Evolutionary conservation across 2,113 vertebrate species (phyloP), one percentile per base, ranked within the genome.

Genomic region (Hepsetus odoe): DNA sequence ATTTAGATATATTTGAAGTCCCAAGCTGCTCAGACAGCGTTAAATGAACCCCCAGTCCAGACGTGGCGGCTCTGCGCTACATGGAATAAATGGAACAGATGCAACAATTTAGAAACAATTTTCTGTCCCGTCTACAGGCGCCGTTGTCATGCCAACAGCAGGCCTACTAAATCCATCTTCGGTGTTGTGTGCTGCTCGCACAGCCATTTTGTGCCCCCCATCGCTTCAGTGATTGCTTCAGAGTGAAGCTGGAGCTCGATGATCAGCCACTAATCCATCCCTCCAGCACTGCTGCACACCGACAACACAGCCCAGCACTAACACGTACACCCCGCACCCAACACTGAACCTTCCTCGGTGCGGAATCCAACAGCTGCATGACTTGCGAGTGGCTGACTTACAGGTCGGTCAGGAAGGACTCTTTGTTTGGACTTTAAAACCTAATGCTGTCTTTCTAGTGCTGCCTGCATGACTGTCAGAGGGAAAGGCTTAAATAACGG

Each of bases 141-240:
- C 72, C 64, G 84, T 87, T 82, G 86, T 76, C 84, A 85, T 87
- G 82, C 67, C 82, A 84, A 84, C 86, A 5, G 10, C 30, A 70
- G 56, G 49, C 40, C n/a, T 74, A 76, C 70, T 71, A 68, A 82
- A 80, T 68, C 61, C 67, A 72, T 79, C 77, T 70, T 28, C 64
- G 51, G 71, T 18, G 22, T n/a, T n/a, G 14, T 53, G 69, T 55
- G 49, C 51, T 74, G 51, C 44, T 59, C 75, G 76, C 22, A 76
- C 80, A 20, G 70, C 81, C 79, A 64, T 71, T 79, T 79, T 74
- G 46, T 81, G 64, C 78, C 77, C 59, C 76, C 66, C 16, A 72
- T 53, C 67, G 74, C 38, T 66, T 13, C 51, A 3, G 69, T 76
- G 65, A 71, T 72, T 26, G 74, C 70, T 71, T 14, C 51, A 46